Base-by-base conservation (phyloP, 2,797 vertebrate species). In the Cossypha polioptera region DNA sequence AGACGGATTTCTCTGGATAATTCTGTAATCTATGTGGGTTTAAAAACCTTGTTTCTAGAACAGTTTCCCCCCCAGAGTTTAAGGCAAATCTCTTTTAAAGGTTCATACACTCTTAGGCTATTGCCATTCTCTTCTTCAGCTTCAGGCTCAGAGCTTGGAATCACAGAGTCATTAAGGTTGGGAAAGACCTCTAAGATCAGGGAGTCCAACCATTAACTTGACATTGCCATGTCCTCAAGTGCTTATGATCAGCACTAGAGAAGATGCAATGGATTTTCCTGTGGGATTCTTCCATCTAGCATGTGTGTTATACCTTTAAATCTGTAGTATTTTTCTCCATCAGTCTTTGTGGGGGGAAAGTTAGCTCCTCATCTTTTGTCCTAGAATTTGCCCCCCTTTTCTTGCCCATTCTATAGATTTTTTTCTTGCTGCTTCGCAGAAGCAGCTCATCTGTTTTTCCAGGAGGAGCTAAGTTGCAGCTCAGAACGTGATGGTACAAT, bases 381-480 rank as follows among this genome's bases (percentile, higher is more conserved):
- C 45, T 51, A 59, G 45, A 71, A 35, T 71, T 62, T 48, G 0
- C 2, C 13, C 11, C 3, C 3, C 6, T 72, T 84, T 80, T 54
- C 9, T 62, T 86, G 12, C 17, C 13, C 20, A 26, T 91, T 76
- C 36, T 59, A 13, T 62, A 36, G 28, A 12, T 40, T 24, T 63
- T 55, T 51, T 51, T 10, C 20, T 83, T 48, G 4, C 16, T 17
- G 3, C 31, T 78, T 86, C 81, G 73, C 63, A 67, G 36, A 61
- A 90, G 26, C 48, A 84, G 80, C 43, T 92, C 55, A n/a, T 35
- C 13, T 79, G 26, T 36, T 40, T 88, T 93, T 69, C 66, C 48
- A 57, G 25, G 29, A 72, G 48, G 51, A 92, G 38, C 40, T 42
- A 36, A 36, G 25, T 48, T 0, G 0, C 35, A 57, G 48, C 48